Conservation (phyloP, 2,113 vertebrate genomes). For the Baryphthengus martii region DNA sequence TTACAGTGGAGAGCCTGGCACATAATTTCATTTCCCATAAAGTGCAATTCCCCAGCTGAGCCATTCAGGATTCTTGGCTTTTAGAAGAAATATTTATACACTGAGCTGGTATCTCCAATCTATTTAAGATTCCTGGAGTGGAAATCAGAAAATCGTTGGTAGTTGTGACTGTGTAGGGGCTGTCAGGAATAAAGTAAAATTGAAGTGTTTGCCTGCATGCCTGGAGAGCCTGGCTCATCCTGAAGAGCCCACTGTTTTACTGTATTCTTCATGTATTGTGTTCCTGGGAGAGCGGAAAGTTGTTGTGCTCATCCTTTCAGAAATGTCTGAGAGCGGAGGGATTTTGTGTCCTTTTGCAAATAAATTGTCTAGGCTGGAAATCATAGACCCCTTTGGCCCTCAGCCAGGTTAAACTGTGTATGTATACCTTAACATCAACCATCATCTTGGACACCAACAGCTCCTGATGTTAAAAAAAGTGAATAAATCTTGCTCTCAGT, state of each 20-base stretch:
- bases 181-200: slow-evolving; percentile 2
- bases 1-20: slow-evolving; percentile 14
- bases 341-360: slow-evolving; percentile 47
- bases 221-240: neutral
- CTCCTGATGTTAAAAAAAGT: slow-evolving; percentile 36
- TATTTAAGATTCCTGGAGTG: slow-evolving; percentile 48
- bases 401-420: slow-evolving; percentile 47
- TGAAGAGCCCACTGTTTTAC: neutral
- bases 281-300: slow-evolving; percentile 2
- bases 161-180: neutral
- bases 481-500: slow-evolving; percentile 45
- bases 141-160: slow-evolving; percentile 19
- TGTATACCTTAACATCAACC: slow-evolving; percentile 47
- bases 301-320: neutral
- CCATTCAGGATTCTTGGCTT: slow-evolving; percentile 37
- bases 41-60: slow-evolving; percentile 34
- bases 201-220: slow-evolving; percentile 23
- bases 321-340: neutral
- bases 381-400: neutral
- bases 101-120: neutral
- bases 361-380: slow-evolving; percentile 31
- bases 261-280: neutral
- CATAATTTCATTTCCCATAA: neutral
- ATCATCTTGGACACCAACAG: slow-evolving; percentile 41
- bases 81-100: slow-evolving; percentile 3